Percentiles rank a stretch among this genome's conserved stretches.
These are phyloP conservation scores for Strigamia transsilvanica DNA, from an alignment of 2,888 invertebrate species.

Conservation along the genomic window DNA sequence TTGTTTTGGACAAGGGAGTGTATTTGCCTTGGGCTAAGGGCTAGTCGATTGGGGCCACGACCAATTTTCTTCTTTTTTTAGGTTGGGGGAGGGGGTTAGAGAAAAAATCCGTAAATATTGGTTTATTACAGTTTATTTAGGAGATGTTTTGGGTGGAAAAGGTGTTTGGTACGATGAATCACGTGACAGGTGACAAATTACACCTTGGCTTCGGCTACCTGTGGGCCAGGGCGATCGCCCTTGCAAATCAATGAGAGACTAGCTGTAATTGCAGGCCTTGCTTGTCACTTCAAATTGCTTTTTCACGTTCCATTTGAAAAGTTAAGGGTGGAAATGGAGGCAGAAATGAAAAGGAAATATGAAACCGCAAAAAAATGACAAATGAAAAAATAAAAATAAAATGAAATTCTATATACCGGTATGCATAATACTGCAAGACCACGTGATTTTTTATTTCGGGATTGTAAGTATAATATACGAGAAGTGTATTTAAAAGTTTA, in stretches of 20 bases:
- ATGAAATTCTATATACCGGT: neutral
- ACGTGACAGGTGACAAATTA: slow-evolving; percentile 34
- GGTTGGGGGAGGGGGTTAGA: neutral
- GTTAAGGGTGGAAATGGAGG: slow-evolving; percentile 27
- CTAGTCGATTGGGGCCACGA: neutral
- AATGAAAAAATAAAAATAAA: neutral
- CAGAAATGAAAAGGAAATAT: neutral
- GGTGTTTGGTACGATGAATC: slow-evolving; percentile 12
- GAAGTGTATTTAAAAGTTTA: slow-evolving; percentile 30
- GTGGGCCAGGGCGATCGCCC: slow-evolving; percentile 18
- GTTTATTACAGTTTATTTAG: neutral
- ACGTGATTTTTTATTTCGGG: neutral
- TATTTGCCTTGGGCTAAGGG: slow-evolving; percentile 8
- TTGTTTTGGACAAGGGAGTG: slow-evolving; percentile 16
- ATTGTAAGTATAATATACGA: neutral
- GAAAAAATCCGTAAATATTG: neutral
- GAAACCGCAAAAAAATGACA: neutral
- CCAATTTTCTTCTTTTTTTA: neutral
- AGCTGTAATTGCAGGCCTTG: slow-evolving; percentile 35
- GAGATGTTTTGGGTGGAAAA: neutral
- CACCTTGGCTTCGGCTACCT: slow-evolving; percentile 37
- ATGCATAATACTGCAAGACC: no score
- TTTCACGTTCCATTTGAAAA: slow-evolving; percentile 38
- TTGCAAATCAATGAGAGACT: slow-evolving; percentile 35
- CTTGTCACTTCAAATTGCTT: slow-evolving; percentile 42